A percentile compares a stretch with the other conserved stretches of the same genome.
Conservation (phyloP, 1,140 invertebrate species). For the Anagrus nilaparvatae region DNA sequence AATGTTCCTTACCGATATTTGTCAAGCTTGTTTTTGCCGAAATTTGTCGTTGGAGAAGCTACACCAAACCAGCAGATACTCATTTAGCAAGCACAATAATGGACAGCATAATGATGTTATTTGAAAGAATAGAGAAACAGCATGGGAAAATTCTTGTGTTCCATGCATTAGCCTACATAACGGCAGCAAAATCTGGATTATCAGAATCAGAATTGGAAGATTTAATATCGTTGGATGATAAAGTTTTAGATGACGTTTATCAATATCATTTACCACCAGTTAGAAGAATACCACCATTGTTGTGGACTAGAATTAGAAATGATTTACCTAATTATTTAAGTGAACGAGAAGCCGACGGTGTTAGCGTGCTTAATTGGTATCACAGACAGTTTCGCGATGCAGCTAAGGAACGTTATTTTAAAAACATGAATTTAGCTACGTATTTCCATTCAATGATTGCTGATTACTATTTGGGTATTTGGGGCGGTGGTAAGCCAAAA, state of each 20-base stretch:
- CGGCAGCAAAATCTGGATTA: conserved; percentile 82
- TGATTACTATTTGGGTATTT: conserved; percentile 94
- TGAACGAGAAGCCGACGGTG: conserved; percentile 92
- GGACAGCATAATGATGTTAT: conserved; percentile 96
- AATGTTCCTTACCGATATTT: conserved; percentile 93
- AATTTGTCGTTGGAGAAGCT: conserved; percentile 93
- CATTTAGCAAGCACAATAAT: conserved; percentile 89
- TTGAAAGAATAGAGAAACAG: conserved; percentile 89
- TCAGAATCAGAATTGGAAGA: conserved; percentile 92
- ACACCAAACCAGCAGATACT: conserved; percentile 86
- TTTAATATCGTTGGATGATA: conserved; percentile 88
- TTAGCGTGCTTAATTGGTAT: conserved; percentile 97
- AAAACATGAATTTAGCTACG: conserved; percentile 90
- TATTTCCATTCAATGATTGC: conserved; percentile 97
- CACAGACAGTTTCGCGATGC: conserved; percentile 92
- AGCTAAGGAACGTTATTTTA: conserved; percentile 90
- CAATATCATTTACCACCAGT: conserved; percentile 97
- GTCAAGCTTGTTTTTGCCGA: conserved; percentile 96
- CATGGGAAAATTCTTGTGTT: conserved; percentile 88
- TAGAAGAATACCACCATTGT: conserved; percentile 81
- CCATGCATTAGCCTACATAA: conserved; percentile 90
- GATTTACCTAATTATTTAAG: conserved; percentile 93
- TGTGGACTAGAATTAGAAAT: conserved; percentile 92
- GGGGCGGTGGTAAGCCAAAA: conserved; percentile 89
- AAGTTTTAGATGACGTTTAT: conserved; percentile 93